Conservation (phyloP, 2,113 vertebrate genomes). For the Dinomys branickii region DNA sequence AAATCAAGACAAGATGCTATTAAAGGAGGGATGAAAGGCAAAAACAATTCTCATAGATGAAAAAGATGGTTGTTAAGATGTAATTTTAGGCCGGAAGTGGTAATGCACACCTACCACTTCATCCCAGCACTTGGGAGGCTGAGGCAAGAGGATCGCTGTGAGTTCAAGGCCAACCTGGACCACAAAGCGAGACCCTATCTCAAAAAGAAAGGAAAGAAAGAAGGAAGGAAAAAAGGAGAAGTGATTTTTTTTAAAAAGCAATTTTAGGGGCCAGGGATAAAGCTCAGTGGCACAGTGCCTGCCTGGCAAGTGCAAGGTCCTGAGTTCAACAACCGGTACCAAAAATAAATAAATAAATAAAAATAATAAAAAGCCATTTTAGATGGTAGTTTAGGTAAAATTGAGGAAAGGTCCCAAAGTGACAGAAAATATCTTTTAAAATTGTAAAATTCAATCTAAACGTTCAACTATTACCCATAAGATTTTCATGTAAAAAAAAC, state of each 20-base stretch:
- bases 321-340: no score
- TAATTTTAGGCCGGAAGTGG: not conserved
- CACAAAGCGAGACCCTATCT: not conserved
- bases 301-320: no score
- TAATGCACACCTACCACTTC: not conserved
- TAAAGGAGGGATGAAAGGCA: not conserved
- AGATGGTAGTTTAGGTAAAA: not conserved
- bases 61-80: not conserved
- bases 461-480: not conserved
- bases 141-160: not conserved
- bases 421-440: not conserved
- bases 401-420: not conserved
- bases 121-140: not conserved
- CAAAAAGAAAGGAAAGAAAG: no score
- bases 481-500: constrained; percentile 3
- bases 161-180: not conserved
- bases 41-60: not conserved
- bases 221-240: no score
- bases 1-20: not conserved
- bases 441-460: not conserved
- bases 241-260: no score
- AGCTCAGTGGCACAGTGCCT: no score
- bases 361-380: not conserved
- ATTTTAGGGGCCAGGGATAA: no score
- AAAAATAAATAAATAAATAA: not conserved